Evolutionary conservation across 1,140 invertebrate species (phyloP).

Genomic region (Euglossa dilemma): DNA sequence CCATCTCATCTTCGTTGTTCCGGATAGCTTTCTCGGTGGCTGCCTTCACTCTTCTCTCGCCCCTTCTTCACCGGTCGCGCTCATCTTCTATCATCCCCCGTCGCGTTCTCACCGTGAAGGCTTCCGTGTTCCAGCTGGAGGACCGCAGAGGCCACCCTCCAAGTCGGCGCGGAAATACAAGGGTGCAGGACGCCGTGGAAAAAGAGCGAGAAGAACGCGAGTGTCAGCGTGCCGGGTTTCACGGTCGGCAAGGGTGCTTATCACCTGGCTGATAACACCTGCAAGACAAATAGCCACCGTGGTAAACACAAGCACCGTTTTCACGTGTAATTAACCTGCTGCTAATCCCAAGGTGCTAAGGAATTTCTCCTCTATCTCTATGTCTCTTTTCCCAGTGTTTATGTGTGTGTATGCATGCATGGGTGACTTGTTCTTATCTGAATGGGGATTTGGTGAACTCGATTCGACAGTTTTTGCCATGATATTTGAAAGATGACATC

Average conservation of each 20-base stretch:
- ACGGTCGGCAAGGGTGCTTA: slow-evolving; percentile 64
- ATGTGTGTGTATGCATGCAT: too few species aligned
- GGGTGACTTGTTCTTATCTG: too few species aligned
- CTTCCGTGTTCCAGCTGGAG: slow-evolving; percentile 28
- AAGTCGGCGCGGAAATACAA: neutral
- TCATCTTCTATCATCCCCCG: slow-evolving; percentile 46
- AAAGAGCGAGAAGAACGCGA: slow-evolving; percentile 27
- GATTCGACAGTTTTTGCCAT: too few species aligned
- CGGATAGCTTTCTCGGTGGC: slow-evolving; percentile 33
- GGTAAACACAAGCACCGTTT: slow-evolving; percentile 57
- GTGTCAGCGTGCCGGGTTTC: slow-evolving; percentile 28
- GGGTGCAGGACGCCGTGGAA: neutral
- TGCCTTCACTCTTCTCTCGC: slow-evolving; percentile 46
- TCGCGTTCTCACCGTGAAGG: slow-evolving; percentile 26
- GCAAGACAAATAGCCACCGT: slow-evolving; percentile 65
- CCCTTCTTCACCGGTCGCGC: slow-evolving; percentile 49
- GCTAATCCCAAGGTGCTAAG: slow-evolving; percentile 41
- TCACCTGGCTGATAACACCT: slow-evolving; percentile 70
- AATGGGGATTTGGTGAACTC: too few species aligned
- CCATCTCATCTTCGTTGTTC: slow-evolving; percentile 75
- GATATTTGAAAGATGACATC: too few species aligned
- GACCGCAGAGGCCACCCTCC: slow-evolving; percentile 25
- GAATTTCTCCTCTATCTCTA: neutral
- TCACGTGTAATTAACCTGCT: slow-evolving; percentile 68
- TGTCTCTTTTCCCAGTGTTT: neutral